A percentile compares a stretch with the other conserved stretches of the same genome.
These are phyloP conservation scores for Lethocerus indicus DNA, from an alignment of 1,140 invertebrate genomes.

Conservation along the genomic window DNA sequence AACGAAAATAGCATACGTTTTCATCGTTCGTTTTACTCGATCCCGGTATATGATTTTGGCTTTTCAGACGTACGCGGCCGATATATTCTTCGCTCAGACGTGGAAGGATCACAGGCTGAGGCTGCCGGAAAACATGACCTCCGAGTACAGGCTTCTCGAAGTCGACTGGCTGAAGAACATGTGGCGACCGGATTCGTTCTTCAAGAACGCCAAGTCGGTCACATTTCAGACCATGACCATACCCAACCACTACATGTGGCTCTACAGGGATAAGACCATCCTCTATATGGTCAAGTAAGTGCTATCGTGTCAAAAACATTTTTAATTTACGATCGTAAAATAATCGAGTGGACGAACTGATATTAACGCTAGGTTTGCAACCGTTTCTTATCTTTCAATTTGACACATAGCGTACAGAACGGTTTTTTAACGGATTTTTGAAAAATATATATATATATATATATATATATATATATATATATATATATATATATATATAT, in stretches of 20 bases:
- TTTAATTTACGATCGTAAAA: not conserved
- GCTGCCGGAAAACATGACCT: conserved; percentile 79
- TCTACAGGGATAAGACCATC: conserved; percentile 76
- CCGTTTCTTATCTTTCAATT: too few relatives aligned
- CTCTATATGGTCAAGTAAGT: conserved; percentile 71
- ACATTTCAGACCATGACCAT: conserved; percentile 89
- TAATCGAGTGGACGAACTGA: too few relatives aligned
- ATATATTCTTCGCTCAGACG: conserved; percentile 82
- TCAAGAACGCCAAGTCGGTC: conserved; percentile 80
- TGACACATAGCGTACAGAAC: too few relatives aligned
- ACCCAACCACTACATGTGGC: conserved; percentile 78
- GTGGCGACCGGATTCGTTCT: conserved; percentile 79
- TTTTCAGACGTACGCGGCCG: conserved; percentile 68
- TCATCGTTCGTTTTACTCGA: too few relatives aligned
- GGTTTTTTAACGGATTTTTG: not conserved
- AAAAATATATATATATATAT: not conserved
- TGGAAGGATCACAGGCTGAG: conserved; percentile 80
- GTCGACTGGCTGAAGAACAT: conserved; percentile 80
- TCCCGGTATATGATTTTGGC: too few relatives aligned
- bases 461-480: not conserved
- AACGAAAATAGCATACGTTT: too few relatives aligned
- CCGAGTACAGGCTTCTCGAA: conserved; percentile 69
- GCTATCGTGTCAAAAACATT: not conserved
- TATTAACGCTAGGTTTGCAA: too few relatives aligned
- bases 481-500: too few relatives aligned